These are phyloP conservation scores for Oikopleura dioica DNA, from an alignment of 23 tunicate genomes.

Conservation along the genomic window DNA sequence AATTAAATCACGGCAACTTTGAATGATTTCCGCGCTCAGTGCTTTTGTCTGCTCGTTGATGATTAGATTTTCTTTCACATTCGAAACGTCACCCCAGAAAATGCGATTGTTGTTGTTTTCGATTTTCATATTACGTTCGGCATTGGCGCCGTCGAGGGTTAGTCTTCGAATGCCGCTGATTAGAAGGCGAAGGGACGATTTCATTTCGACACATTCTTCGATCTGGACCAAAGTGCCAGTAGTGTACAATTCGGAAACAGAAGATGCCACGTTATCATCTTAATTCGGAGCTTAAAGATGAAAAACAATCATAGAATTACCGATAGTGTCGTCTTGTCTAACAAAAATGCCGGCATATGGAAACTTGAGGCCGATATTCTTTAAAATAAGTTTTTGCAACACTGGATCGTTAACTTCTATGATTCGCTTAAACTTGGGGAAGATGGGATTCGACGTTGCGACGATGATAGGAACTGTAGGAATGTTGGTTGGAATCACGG, in stretches of 20 bases:
- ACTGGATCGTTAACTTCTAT: slow-evolving; percentile 69
- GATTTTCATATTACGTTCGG: too few relatives aligned
- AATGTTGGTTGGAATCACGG: slow-evolving; percentile 37
- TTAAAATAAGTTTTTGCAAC: slow-evolving; percentile 41
- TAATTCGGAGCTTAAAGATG: too few relatives aligned
- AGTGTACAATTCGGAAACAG: slow-evolving; percentile 33
- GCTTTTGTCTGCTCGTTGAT: slow-evolving; percentile 44
- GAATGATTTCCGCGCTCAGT: slow-evolving; percentile 69
- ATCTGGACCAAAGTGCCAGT: slow-evolving; percentile 86
- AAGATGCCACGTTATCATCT: slow-evolving; percentile 30
- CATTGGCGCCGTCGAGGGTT: too few relatives aligned
- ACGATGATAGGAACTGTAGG: slow-evolving; percentile 68
- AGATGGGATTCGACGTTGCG: slow-evolving; percentile 64
- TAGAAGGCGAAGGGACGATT: too few relatives aligned
- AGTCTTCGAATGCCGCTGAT: too few relatives aligned
- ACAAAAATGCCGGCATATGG: slow-evolving; percentile 97
- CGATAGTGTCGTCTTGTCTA: slow-evolving; percentile 44
- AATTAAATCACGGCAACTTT: slow-evolving; percentile 61
- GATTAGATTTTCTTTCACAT: neutral
- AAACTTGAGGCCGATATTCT: slow-evolving; percentile 36
- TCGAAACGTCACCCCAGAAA: too few relatives aligned
- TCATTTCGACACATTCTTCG: too few relatives aligned
- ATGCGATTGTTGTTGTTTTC: too few relatives aligned
- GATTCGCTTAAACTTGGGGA: slow-evolving; percentile 82
- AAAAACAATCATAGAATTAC: too few relatives aligned